A percentile compares a stretch with the other conserved stretches of the same genome.
Evolutionary conservation across 2,888 invertebrate genomes (phyloP).

Genomic region (Syrphus vitripennis): DNA sequence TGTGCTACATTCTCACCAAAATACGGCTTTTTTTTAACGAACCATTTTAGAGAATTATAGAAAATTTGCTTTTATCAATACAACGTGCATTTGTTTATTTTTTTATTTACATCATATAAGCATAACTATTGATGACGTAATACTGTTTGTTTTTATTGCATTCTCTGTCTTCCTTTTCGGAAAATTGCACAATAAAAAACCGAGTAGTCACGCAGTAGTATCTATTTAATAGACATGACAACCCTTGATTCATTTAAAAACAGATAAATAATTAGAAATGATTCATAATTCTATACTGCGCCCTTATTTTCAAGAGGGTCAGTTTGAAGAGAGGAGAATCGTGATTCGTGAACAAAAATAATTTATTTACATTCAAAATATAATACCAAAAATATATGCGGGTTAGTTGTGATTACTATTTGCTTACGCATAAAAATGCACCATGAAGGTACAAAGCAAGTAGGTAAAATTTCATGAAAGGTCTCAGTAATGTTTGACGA

Average conservation of each 20-base stretch:
- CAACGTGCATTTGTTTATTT: too few species aligned
- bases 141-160: neutral
- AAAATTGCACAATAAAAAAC: neutral
- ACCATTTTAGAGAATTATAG: too few species aligned
- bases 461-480: neutral
- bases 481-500: neutral
- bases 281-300: neutral
- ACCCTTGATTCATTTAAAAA: neutral
- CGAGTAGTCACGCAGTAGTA: neutral
- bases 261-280: neutral
- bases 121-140: neutral
- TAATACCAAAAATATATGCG: neutral
- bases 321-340: neutral
- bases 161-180: neutral
- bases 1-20: too few species aligned
- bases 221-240: neutral
- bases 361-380: neutral
- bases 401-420: neutral
- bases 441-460: neutral
- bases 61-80: too few species aligned
- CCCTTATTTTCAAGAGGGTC: neutral
- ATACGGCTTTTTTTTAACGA: too few species aligned
- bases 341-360: neutral
- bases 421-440: neutral
- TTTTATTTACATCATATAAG: neutral